Conservation (phyloP, 2,113 vertebrate genomes). For the Urocolius indicus region DNA sequence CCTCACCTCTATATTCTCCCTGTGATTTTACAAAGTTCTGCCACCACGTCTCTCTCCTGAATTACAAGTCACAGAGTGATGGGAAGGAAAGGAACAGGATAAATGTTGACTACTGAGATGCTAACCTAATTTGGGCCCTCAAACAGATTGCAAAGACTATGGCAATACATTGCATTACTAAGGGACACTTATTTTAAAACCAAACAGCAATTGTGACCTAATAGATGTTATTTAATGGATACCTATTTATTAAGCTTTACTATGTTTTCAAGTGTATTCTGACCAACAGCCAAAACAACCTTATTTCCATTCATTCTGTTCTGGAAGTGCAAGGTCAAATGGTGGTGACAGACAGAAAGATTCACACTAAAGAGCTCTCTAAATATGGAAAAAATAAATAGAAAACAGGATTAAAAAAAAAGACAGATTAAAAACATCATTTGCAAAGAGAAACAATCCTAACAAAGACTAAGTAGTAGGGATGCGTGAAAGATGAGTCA, state of each 20-base stretch:
- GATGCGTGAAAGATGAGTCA: background rate
- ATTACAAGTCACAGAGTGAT: background rate
- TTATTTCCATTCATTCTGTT: background rate
- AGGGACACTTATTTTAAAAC: background rate
- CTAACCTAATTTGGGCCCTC: background rate
- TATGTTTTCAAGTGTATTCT: background rate
- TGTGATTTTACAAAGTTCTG: background rate
- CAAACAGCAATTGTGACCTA: background rate
- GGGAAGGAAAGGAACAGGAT: background rate
- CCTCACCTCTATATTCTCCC: background rate
- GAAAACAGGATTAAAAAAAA: background rate
- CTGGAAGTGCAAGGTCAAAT: background rate
- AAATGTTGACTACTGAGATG: background rate
- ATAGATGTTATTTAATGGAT: background rate
- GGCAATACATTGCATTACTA: background rate
- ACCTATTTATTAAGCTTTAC: background rate
- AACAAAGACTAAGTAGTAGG: background rate
- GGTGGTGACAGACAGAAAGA: background rate
- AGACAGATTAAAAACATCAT: background rate
- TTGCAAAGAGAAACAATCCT: conserved; percentile 12
- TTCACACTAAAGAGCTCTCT: background rate
- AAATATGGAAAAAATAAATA: background rate
- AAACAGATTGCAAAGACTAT: background rate
- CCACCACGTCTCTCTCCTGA: background rate
- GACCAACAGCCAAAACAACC: background rate